A percentile compares a stretch with the other conserved stretches of the same genome.
These are phyloP conservation scores for Hyles euphorbiae DNA, from an alignment of 1,140 invertebrate species.

Conservation along the genomic window DNA sequence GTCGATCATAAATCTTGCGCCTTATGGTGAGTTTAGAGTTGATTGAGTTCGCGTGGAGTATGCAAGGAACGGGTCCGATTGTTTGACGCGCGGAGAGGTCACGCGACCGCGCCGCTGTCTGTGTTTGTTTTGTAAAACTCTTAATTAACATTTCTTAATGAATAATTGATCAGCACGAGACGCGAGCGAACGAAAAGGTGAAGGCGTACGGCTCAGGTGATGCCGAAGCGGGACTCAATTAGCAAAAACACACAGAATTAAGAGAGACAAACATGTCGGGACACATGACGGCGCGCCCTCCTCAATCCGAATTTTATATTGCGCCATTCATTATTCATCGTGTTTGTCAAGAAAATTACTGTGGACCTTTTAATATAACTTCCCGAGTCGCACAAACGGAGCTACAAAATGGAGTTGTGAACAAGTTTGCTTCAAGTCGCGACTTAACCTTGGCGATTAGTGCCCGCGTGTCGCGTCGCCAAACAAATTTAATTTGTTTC, in stretches of 20 bases:
- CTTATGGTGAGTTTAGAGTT: slow-evolving; percentile 69
- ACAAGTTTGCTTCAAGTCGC: slow-evolving; percentile 50
- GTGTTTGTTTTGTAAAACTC: slow-evolving; percentile 16
- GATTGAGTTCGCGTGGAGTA: slow-evolving; percentile 59
- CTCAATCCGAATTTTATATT: slow-evolving; percentile 72
- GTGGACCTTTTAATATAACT: slow-evolving; percentile 69
- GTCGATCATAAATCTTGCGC: slow-evolving; percentile 75
- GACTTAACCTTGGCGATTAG: slow-evolving; percentile 57
- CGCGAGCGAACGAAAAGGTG: slow-evolving; percentile 33
- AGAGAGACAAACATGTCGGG: slow-evolving; percentile 67
- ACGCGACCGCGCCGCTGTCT: background rate
- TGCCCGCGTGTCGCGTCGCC: slow-evolving; percentile 41
- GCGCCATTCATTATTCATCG: slow-evolving; percentile 67
- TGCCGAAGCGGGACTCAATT: slow-evolving; percentile 59
- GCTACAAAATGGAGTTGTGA: slow-evolving; percentile 63
- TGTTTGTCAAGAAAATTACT: slow-evolving; percentile 71
- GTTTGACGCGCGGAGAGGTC: slow-evolving; percentile 2
- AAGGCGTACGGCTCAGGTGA: slow-evolving; percentile 40
- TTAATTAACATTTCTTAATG: slow-evolving; percentile 41
- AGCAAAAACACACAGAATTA: slow-evolving; percentile 73
- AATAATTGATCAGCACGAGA: slow-evolving; percentile 46
- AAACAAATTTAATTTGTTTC: slow-evolving; percentile 56
- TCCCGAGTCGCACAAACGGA: slow-evolving; percentile 55
- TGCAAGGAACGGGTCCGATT: slow-evolving; percentile 30
- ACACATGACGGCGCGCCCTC: slow-evolving; percentile 53